Evolutionary conservation across 2,888 invertebrate species (phyloP), one percentile per base, ranked within the genome.

Genomic region (Mesorhabditis belari): DNA sequence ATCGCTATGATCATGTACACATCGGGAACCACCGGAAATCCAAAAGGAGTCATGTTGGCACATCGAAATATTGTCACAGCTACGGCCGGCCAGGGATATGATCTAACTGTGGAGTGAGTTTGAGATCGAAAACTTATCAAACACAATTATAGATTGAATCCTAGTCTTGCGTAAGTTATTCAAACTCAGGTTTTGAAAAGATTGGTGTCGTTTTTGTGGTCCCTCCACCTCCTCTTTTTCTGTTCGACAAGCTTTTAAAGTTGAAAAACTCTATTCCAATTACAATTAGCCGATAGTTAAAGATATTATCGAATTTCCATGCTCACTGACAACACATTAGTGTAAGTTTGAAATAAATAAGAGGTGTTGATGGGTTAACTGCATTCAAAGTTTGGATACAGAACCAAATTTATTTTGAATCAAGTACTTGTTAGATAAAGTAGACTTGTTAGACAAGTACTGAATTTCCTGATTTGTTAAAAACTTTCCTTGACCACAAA

Each of bases 1-100:
- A 87, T 89, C 4, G 96, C 96, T 55, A 91, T 98, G 77, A 89
- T 98, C 50, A 98, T 98, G 96, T 98, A 96, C 85, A 98, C 96
- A 2, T 93, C 92, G 74, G 96, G 96, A 5, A 94, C 94, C 0
- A 96, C 96, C 3, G 95, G 94, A 55, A 72, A 74, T 49, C 79
- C 79, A 12, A 79, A 79, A 66, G 82, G 82, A 57, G 84, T 84
- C n/a, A 73, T 84, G 63, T 82, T 85, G 44, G 77, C 81, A 49
- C 84, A 84, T 71, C 76, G 77, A 44, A 85, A 85, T 68, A 77
- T 84, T 57, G 81, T 84, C 74, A 79, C 82, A 23, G 84, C 82
- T 4, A 82, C 82, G 67, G 81, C 83, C 17, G 84, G 83, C 26
- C 83, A 83, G 71, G 80, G 79, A 58, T 73, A 78, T 56, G 77